Base-by-base conservation (phyloP, 2,797 vertebrate species). In the Sebastes minor region DNA sequence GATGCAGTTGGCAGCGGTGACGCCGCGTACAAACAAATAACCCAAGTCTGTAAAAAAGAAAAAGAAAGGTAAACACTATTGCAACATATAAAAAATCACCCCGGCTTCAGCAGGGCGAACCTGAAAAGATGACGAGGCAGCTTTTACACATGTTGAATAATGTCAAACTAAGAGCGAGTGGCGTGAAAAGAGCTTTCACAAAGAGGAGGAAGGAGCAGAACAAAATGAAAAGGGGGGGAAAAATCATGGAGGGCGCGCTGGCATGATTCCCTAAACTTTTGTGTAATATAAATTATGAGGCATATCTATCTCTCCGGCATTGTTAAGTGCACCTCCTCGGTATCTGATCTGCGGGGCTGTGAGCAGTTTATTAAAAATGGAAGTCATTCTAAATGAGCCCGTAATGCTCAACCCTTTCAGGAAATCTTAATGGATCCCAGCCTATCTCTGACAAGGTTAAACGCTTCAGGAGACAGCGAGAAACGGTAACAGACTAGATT, bases 291-390 rank as follows among this genome's bases (percentile, higher is more conserved):
- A 93, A 93, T 92, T 81, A 95, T 89, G 89, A 91, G 87, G 90
- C 90, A 79, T 94, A 91, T 94, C 91, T 92, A 80, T 92, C 90
- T 91, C 89, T 84, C 63, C 76, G 80, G 89, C 89, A 88, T 92
- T 92, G 90, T 94, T 94, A 91, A 92, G 92, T 92, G 89, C 92
- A 83, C 83, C 89, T 87, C 90, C 80, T 86, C 78, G 38, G 84
- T 90, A 93, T 93, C 92, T 93, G 90, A 94, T 95, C 93, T 86
- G 86, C 88, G 53, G 89, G 76, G 88, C 92, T 91, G 89, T 83
- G 91, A 93, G 94, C 89, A 86, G 91, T 96, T 95, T 94, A 96
- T 96, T 95, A 96, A 96, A 95, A 95, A 94, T 95, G 94, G 93
- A 94, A 95, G 94, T 92, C 91, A 85, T 92, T 95, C 92, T 89